Evolutionary conservation across 1,140 invertebrate genomes (phyloP), one percentile per base, ranked within the genome.

Genomic region (Pseudoatta argentina): DNA sequence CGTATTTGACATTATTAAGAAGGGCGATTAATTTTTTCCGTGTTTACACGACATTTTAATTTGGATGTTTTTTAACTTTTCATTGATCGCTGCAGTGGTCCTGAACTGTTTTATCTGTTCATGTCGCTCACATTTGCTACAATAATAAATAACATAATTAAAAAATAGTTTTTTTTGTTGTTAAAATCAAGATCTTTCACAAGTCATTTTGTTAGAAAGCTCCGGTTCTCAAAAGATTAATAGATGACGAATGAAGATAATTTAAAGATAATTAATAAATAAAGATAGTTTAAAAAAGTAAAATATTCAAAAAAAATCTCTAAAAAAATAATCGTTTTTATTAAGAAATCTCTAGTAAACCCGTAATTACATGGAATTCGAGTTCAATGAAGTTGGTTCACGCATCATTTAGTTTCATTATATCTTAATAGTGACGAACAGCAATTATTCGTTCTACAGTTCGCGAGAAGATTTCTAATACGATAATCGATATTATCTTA

Each of bases 401-500:
- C 8, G 69, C 18, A 48, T 73, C 39, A 83, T 73, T 71, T 61
- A 34, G 18, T 83, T 75, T 59, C 44, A 61, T 83, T 83, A 75
- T 51, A 39, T 63, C 10, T 59, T 21, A 75, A 83, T 63, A 72
- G 21, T 24, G 59, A 78, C 21, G 27, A 18, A 30, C 24, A 24
- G n/a, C 21, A 30, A 81, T 67, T 34, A 44, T 67, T 55, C 30
- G 30, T 69, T 79, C 44, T 34, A 21, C 44, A 10, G 18, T 51
- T 51, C 18, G 21, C 44, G 18, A 39, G 21, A 55, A 82, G 44
- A 73, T 44, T 73, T 59, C 3, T n/a, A 66, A 18, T 10, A 3
- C 27, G 48, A 79, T 79, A 55, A 79, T 71, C 78, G 55, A 83
- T 83, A 34, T 83, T 83, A 79, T 79, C 53, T 82, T 82, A 82